These are phyloP conservation scores for Montipora sp. DNA, from an alignment of 64 coral and sea anemone species.

Conservation along the genomic window DNA sequence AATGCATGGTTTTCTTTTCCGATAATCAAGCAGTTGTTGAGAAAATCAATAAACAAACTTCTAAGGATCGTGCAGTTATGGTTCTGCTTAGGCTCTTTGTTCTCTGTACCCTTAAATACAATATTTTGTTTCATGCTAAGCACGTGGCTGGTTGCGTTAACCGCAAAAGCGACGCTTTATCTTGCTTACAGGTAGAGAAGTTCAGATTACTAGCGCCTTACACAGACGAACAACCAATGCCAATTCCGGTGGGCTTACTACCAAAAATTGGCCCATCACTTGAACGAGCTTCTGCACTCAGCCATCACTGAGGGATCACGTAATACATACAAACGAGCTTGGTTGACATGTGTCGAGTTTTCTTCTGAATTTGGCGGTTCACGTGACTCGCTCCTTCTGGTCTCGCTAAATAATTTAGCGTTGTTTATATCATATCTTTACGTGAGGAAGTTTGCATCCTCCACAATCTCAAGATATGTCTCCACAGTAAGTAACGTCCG, in stretches of 20 bases:
- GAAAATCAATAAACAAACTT: constrained; percentile 33
- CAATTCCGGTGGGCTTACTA: not conserved
- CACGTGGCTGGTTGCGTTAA: not conserved
- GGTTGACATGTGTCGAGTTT: not conserved
- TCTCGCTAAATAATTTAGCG: not conserved
- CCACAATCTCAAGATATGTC: not conserved
- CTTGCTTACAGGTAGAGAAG: not conserved
- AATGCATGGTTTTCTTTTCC: constrained; percentile 17
- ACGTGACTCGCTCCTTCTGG: not conserved
- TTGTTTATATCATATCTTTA: not conserved
- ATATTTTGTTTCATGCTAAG: constrained; percentile 32
- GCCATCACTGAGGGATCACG: constrained; percentile 4
- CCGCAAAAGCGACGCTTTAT: not conserved
- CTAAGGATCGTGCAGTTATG: constrained; percentile 19
- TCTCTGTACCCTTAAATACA: not conserved
- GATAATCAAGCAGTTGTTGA: constrained; percentile 12
- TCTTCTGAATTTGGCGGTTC: not conserved
- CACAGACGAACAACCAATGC: not conserved
- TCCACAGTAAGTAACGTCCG: not conserved
- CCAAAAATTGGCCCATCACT: constrained; percentile 1
- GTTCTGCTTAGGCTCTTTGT: not conserved
- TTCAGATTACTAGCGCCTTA: not conserved
- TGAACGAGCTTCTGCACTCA: not conserved
- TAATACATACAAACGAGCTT: not conserved
- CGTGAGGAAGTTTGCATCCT: not conserved